phyloP scores from a whole-genome alignment of 2,888 invertebrate genomes.

The Spodoptera littoralis region DNA sequence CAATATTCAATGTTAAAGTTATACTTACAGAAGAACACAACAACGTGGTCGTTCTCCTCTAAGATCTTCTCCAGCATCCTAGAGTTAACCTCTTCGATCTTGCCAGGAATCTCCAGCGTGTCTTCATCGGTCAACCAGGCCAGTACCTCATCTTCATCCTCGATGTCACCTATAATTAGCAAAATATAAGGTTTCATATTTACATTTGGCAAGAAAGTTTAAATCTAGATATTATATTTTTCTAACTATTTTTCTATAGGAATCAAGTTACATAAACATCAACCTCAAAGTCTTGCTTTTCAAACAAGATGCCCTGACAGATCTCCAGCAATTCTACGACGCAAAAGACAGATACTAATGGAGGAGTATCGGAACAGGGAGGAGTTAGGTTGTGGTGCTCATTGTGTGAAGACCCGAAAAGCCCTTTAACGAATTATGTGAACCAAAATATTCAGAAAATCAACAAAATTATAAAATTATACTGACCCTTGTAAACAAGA shows the following conservation, averaged over 20 bases:
- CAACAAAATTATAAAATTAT: background rate
- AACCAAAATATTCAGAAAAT: background rate
- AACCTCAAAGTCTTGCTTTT: too few species aligned
- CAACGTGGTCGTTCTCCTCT: slow-evolving; percentile 95
- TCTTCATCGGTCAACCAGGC: slow-evolving; percentile 97
- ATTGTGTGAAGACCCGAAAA: too few species aligned
- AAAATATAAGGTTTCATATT: background rate
- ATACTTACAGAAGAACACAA: slow-evolving; percentile 97
- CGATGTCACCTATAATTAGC: slow-evolving; percentile 91
- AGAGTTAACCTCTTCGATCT: slow-evolving; percentile 97
- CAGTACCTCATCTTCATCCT: slow-evolving; percentile 97
- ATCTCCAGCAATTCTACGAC: too few species aligned
- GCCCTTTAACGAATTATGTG: too few species aligned
- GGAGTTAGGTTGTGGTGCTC: too few species aligned
- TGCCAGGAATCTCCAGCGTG: slow-evolving; percentile 96
- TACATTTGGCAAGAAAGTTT: too few species aligned
- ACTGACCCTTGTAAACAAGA: slow-evolving; percentile 91
- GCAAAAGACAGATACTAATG: too few species aligned
- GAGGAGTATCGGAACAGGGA: too few species aligned
- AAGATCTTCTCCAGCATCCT: slow-evolving; percentile 97
- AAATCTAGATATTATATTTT: too few species aligned
- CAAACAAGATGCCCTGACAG: too few species aligned
- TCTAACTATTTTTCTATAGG: too few species aligned
- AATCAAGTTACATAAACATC: too few species aligned
- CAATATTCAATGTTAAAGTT: background rate